Conservation (phyloP, 2,113 vertebrate genomes). For the Lepisosteus osseus region DNA sequence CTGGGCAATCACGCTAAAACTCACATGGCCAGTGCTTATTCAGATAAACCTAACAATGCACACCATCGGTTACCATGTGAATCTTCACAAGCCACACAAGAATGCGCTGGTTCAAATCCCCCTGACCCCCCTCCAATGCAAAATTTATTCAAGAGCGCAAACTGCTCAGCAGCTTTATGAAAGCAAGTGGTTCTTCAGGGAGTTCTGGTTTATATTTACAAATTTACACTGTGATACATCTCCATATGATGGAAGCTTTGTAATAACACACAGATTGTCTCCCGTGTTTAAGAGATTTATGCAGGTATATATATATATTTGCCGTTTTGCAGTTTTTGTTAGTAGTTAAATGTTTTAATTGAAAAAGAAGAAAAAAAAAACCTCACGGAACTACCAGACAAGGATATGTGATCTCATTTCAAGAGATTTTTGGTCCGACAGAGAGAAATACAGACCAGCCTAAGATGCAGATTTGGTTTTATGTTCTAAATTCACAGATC, state of each 20-base stretch:
- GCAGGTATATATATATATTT: too few relatives aligned
- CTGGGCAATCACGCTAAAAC: slow-evolving; percentile 88
- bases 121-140: slow-evolving; percentile 73
- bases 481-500: too few relatives aligned
- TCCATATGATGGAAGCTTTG: not conserved
- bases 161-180: slow-evolving; percentile 76
- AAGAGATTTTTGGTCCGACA: slow-evolving; percentile 30
- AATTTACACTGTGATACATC: slow-evolving; percentile 38
- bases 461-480: not conserved
- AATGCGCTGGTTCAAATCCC: slow-evolving; percentile 96
- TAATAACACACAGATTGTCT: not conserved
- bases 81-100: slow-evolving; percentile 92
- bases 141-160: slow-evolving; percentile 91
- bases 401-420: slow-evolving; percentile 29
- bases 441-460: too few relatives aligned
- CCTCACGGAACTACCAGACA: slow-evolving; percentile 12
- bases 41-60: slow-evolving; percentile 92
- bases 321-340: not conserved
- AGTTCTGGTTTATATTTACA: slow-evolving; percentile 71
- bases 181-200: slow-evolving; percentile 68
- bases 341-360: slow-evolving; percentile 1
- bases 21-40: slow-evolving; percentile 91
- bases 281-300: slow-evolving; percentile 1
- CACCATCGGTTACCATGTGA: slow-evolving; percentile 95
- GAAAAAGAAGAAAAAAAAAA: not conserved